These are phyloP conservation scores for Austrolebias charrua DNA, from an alignment of 2,797 vertebrate genomes.

Conservation along the genomic window DNA sequence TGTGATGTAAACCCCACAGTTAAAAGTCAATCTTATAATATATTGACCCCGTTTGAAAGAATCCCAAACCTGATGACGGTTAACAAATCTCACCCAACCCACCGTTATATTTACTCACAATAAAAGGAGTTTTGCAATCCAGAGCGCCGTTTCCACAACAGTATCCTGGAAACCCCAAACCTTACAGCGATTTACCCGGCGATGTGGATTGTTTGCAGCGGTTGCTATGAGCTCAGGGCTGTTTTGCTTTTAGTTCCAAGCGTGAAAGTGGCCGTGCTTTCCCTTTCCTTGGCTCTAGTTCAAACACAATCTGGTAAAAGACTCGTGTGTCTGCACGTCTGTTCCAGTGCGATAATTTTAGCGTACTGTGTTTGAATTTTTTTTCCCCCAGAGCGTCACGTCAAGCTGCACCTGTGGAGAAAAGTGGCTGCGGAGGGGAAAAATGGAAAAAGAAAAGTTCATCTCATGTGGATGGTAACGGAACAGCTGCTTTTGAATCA, in stretches of 20 bases:
- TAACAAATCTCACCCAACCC: neutral
- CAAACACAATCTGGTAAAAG: neutral
- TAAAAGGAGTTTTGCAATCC: neutral
- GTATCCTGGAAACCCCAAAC: neutral
- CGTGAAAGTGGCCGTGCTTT: neutral
- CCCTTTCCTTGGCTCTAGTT: neutral
- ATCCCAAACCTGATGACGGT: neutral
- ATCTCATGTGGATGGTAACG: constrained; percentile 65
- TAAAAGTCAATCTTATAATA: neutral
- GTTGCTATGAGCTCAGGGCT: constrained; percentile 4
- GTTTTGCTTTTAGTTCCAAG: constrained; percentile 1
- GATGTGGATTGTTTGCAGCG: neutral
- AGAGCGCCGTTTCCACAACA: neutral
- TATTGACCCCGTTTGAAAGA: neutral
- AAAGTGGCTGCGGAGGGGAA: constrained; percentile 26
- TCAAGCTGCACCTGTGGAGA: constrained; percentile 61
- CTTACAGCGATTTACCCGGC: neutral
- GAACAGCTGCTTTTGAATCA: neutral
- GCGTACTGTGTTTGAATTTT: neutral
- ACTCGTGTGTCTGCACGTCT: neutral
- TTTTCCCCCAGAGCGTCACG: constrained; percentile 39
- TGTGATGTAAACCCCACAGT: neutral
- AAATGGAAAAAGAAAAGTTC: constrained; percentile 45
- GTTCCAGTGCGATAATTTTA: neutral
- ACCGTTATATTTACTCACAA: neutral